Evolutionary conservation across 1,140 invertebrate species (phyloP).

Genomic region (Aphidius gifuensis): DNA sequence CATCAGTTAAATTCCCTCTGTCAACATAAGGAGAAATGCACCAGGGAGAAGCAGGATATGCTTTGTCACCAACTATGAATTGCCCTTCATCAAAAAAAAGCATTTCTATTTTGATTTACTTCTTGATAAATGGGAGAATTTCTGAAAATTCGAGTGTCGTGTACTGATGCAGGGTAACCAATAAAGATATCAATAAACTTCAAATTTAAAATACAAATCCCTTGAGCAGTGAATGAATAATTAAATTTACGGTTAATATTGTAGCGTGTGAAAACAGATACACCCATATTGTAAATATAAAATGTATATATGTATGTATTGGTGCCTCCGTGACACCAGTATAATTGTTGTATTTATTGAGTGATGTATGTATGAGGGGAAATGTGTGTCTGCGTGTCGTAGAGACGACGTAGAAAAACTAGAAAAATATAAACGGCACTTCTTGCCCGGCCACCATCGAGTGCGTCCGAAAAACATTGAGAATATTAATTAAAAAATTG

Average conservation of each 20-base stretch:
- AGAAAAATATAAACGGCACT: too few species aligned
- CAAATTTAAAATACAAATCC: not conserved
- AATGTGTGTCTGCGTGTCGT: too few species aligned
- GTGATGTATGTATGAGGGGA: too few species aligned
- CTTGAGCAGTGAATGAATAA: constrained; percentile 10
- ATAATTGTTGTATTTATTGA: too few species aligned
- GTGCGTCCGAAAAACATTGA: too few species aligned
- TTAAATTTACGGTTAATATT: constrained; percentile 13
- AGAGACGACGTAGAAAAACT: too few species aligned
- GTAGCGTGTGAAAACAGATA: too few species aligned
- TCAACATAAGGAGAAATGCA: constrained; percentile 4
- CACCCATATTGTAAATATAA: too few species aligned
- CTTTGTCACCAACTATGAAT: constrained; percentile 10
- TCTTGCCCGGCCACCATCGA: too few species aligned
- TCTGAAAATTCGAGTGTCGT: constrained; percentile 12
- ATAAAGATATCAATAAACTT: constrained; percentile 5
- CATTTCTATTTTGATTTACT: not conserved
- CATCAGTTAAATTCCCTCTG: constrained; percentile 6
- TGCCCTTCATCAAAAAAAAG: not conserved
- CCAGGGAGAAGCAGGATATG: constrained; percentile 3
- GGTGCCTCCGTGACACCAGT: too few species aligned
- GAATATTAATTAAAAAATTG: too few species aligned
- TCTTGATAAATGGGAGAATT: constrained; percentile 14
- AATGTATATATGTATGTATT: too few species aligned
- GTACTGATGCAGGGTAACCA: constrained; percentile 13